Conservation (phyloP, 2,797 vertebrate species). For the Tympanoctomys barrerae region DNA sequence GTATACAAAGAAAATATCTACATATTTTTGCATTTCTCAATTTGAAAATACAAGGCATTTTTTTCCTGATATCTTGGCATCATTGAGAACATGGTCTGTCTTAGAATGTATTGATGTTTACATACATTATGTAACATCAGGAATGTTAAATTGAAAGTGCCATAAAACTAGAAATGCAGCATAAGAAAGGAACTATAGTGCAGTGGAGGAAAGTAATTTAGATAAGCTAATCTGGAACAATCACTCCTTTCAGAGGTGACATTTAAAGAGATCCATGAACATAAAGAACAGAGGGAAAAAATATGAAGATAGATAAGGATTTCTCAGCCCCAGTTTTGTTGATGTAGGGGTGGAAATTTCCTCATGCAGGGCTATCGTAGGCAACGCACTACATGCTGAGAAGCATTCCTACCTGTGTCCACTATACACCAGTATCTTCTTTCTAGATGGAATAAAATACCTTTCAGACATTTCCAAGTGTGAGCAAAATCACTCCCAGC, state of each 20-base stretch:
- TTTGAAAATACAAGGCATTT: background rate
- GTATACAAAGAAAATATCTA: background rate
- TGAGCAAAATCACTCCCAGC: fast-evolving
- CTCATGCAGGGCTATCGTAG: background rate
- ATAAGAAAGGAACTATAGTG: background rate
- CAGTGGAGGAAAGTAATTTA: background rate
- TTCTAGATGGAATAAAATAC: background rate
- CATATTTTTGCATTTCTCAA: background rate
- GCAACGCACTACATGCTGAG: background rate
- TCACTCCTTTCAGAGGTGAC: background rate
- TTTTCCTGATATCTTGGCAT: background rate
- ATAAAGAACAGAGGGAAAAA: background rate
- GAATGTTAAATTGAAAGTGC: background rate
- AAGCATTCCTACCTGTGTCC: background rate
- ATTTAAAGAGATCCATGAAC: background rate
- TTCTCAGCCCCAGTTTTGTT: background rate
- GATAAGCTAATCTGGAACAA: background rate
- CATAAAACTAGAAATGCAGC: background rate
- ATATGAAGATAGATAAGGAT: background rate
- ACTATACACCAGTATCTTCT: background rate
- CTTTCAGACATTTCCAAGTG: background rate
- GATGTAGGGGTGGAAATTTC: background rate
- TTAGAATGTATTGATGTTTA: background rate
- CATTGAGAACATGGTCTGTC: background rate
- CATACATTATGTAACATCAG: background rate